Percentiles rank a stretch among this genome's conserved stretches.
phyloP scores from a whole-genome alignment of 2,888 invertebrate genomes.

The Dryadula phaetusa region DNA sequence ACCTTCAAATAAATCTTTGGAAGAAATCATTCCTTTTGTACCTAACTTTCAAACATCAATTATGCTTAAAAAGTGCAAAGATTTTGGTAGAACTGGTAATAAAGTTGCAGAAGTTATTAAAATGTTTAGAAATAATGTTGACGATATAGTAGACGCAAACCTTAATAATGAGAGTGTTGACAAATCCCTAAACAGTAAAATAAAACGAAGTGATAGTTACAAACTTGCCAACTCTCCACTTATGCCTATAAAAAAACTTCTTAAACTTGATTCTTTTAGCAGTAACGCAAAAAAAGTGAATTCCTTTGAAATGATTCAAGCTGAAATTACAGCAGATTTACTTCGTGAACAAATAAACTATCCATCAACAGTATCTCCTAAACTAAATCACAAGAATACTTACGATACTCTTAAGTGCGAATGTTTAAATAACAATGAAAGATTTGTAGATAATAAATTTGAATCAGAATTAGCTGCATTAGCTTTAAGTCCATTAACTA shows the following conservation, averaged over 20 bases:
- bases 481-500: slow-evolving; percentile 74
- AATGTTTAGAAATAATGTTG: slow-evolving; percentile 71
- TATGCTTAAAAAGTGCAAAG: slow-evolving; percentile 69
- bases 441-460: slow-evolving; percentile 65
- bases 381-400: slow-evolving; percentile 67
- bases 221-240: slow-evolving; percentile 91
- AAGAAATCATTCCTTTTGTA: slow-evolving; percentile 72
- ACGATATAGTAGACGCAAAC: slow-evolving; percentile 50
- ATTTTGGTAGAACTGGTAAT: slow-evolving; percentile 61
- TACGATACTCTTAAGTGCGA: slow-evolving; percentile 66
- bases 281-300: slow-evolving; percentile 75
- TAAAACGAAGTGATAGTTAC: slow-evolving; percentile 94
- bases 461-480: slow-evolving; percentile 72
- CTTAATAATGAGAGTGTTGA: slow-evolving; percentile 54
- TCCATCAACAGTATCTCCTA: slow-evolving; percentile 87
- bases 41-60: slow-evolving; percentile 79
- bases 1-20: slow-evolving; percentile 55
- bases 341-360: slow-evolving; percentile 89
- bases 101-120: slow-evolving; percentile 77
- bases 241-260: slow-evolving; percentile 86
- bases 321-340: slow-evolving; percentile 85
- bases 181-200: slow-evolving; percentile 73
- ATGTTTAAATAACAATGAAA: slow-evolving; percentile 59
- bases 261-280: slow-evolving; percentile 79
- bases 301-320: slow-evolving; percentile 84